A percentile compares a stretch with the other conserved stretches of the same genome.
Conservation (phyloP, 1,140 invertebrate species). For the Conopomorpha cramerella region DNA sequence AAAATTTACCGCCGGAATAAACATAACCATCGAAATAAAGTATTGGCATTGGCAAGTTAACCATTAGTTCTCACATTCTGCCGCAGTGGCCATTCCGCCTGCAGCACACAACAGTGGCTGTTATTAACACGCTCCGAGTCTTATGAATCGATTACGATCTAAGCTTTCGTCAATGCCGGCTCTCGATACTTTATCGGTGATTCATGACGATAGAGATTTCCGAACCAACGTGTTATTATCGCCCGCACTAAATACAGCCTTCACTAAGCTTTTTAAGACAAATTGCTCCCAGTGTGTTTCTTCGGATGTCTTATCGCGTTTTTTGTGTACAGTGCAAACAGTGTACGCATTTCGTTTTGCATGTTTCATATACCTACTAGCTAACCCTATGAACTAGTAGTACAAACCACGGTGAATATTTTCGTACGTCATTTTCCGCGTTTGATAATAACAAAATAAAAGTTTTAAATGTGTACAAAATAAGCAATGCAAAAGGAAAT, state of each 20-base stretch:
- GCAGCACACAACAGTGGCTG: conserved; percentile 46
- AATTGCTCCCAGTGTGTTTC: too few relatives aligned
- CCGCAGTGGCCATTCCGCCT: conserved; percentile 11
- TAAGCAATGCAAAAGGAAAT: too few relatives aligned
- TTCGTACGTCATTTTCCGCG: too few relatives aligned
- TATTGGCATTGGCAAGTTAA: conserved; percentile 35
- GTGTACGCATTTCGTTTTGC: too few relatives aligned
- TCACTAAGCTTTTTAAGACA: conserved; percentile 27
- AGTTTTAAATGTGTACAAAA: too few relatives aligned
- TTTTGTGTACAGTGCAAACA: too few relatives aligned
- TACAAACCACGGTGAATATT: too few relatives aligned
- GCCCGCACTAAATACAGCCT: conserved; percentile 28
- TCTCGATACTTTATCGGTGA: conserved; percentile 51
- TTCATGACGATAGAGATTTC: conserved; percentile 55
- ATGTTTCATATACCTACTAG: too few relatives aligned
- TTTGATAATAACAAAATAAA: too few relatives aligned
- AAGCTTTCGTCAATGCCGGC: conserved; percentile 58
- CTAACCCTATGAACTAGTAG: too few relatives aligned
- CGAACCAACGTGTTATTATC: conserved; percentile 42
- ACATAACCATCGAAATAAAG: conserved; percentile 19
- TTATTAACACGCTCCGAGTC: conserved; percentile 57
- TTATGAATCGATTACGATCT: conserved; percentile 59
- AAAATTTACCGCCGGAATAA: too few relatives aligned
- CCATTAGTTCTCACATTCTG: conserved; percentile 22
- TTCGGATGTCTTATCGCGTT: too few relatives aligned